Base-by-base conservation (phyloP, 2,113 vertebrate species). In the Gambusia affinis region DNA sequence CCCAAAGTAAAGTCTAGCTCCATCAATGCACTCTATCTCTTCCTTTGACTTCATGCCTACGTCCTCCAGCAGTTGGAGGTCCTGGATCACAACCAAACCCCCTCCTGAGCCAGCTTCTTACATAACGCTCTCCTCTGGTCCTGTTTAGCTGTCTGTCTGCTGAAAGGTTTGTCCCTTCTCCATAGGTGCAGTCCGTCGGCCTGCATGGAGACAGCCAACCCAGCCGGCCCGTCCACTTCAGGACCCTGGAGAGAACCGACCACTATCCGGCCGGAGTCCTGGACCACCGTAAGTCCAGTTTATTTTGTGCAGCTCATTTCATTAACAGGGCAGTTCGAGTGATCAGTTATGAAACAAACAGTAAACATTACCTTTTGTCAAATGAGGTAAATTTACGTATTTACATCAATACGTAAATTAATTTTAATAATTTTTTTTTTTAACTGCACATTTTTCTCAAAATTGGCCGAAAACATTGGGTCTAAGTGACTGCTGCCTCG, bases 201-300 rank as follows among this genome's bases (percentile, higher is more conserved):
- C 94, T 89, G 0, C 89, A 97, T 0, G 96, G 95, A 1, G 97
- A 99, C 75, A 98, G 97, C 80, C 96, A 95, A 67, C 95, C 96
- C 30, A 97, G 97, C 74, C 95, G 95, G 1, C 92, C 95, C 0
- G 90, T 98, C 84, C 97, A 97, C 87, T 99, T 98, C 92, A 94
- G 96, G 51, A 98, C 97, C 10, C 93, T 98, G 88, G 96, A 98
- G 90, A 96, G 95, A 84, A 97, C 93, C 0, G 97, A 99, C 79
- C 95, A 96, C 37, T 95, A 97, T 61, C 92, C 92, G 10, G 91
- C 82, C 0, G 89, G 92, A 79, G 86, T 91, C 60, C 85, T 91
- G 64, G 92, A 93, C 76, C 91, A 91, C 60, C 82, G 90, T 92
- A 80, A 92, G 64, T 15, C 14, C 39, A 4, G 39, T 14, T 37